Evolutionary conservation across 2,113 vertebrate species (phyloP).

Genomic region (Ranitomeya imitator): DNA sequence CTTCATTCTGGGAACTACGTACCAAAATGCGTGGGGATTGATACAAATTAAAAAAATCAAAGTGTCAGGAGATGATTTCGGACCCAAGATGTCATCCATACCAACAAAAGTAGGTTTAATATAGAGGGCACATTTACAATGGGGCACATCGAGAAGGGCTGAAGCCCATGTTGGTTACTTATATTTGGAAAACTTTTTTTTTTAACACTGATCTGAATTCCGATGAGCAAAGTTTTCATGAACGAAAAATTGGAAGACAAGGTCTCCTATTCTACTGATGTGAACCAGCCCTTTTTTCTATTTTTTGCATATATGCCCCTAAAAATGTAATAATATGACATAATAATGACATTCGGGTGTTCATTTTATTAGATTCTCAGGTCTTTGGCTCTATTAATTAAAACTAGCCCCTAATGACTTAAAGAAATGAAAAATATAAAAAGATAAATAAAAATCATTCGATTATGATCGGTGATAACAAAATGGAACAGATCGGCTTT

Average conservation of each 20-base stretch:
- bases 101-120: background rate
- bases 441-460: background rate
- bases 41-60: background rate
- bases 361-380: background rate
- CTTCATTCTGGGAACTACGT: background rate
- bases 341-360: background rate
- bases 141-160: no score
- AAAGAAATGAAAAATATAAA: background rate
- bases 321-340: background rate
- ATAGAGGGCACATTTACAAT: background rate
- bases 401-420: conserved; percentile 21
- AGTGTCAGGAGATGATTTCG: background rate
- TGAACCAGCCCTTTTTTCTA: no score
- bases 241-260: no score
- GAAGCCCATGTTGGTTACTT: no score
- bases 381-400: background rate
- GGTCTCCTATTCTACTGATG: no score
- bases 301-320: background rate
- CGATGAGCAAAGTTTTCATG: no score
- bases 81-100: background rate
- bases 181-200: no score
- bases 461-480: conserved; percentile 26
- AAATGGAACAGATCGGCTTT: conserved; percentile 41
- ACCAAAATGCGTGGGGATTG: no score
- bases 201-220: no score